These are phyloP conservation scores for Tenthredo distinguenda DNA, from an alignment of 2,888 invertebrate genomes.

Conservation along the genomic window DNA sequence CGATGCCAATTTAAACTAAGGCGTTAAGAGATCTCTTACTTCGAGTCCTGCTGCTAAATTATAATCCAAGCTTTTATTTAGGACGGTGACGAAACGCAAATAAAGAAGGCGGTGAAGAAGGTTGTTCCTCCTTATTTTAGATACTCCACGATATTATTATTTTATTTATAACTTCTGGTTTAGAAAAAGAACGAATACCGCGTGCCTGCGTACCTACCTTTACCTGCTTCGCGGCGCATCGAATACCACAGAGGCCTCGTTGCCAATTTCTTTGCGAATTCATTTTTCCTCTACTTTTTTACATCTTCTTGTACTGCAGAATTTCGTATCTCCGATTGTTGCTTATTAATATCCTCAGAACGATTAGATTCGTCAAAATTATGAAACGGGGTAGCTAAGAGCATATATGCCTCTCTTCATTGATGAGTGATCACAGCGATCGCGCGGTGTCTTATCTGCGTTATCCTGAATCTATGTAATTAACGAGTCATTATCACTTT, in stretches of 20 bases:
- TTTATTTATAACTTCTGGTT: conserved; percentile 12
- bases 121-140: not conserved
- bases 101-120: not conserved
- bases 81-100: not conserved
- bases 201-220: not conserved
- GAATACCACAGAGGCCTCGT: not conserved
- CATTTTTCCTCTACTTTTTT: not conserved
- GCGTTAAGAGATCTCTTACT: conserved; percentile 14
- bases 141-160: not conserved
- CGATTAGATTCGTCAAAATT: not conserved
- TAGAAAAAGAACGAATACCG: not conserved
- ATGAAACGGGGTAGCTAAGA: not conserved
- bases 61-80: conserved; percentile 13
- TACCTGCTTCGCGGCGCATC: not conserved
- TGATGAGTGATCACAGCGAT: not conserved
- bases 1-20: conserved; percentile 5
- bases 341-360: not conserved
- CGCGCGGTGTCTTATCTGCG: not conserved
- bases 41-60: conserved; percentile 23
- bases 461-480: not conserved
- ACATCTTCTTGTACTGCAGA: not conserved
- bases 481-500: not conserved
- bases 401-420: not conserved
- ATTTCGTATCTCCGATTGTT: not conserved
- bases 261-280: not conserved